Evolutionary conservation across 2,797 vertebrate species (phyloP), one percentile per base, ranked within the genome.

Genomic region (Myotis findleyi): DNA sequence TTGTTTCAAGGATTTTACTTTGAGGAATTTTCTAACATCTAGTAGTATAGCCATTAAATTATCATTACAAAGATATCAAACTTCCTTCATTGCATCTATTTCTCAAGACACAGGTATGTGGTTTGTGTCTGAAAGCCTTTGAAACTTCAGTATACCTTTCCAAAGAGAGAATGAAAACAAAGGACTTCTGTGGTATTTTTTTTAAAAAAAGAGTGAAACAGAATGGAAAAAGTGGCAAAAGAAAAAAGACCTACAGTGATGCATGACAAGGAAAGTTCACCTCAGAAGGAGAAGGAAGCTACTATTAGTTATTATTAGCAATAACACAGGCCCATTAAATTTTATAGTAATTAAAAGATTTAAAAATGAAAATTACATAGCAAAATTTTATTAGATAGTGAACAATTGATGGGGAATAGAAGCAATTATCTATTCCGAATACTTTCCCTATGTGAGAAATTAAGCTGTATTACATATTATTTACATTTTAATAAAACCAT

Each of bases 61-160:
- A 97, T 97, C 95, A 97, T 97, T 96, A 97, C 91, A 97, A 93
- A 97, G 95, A 94, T 94, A 96, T 96, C 96, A 96, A 87, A 75
- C 41, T 92, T 96, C 59, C 64, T 93, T 95, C 90, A 92, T 89
- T 92, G 85, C 83, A 83, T 77, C 87, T 95, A 93, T 95, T 95
- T 96, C 96, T 97, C 93, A 94, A 97, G 93, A 95, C 92, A 96
- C 90, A 93, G 53, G 75, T 82, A 47, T 89, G 82, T 41, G 0
- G 25, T 84, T 57, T 86, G 59, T 51, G 59, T 92, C 69, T 94
- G 87, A 93, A 96, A 97, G 59, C 92, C 80, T 94, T 87, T 82
- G 92, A 95, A 96, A 96, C 82, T 96, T 96, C 91, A 92, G 55
- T 93, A 57, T 47, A 51, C 17, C 38, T 97, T 94, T 96, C 92